Conservation (phyloP, 2,113 vertebrate species). For the Chloropsis hardwickii region DNA sequence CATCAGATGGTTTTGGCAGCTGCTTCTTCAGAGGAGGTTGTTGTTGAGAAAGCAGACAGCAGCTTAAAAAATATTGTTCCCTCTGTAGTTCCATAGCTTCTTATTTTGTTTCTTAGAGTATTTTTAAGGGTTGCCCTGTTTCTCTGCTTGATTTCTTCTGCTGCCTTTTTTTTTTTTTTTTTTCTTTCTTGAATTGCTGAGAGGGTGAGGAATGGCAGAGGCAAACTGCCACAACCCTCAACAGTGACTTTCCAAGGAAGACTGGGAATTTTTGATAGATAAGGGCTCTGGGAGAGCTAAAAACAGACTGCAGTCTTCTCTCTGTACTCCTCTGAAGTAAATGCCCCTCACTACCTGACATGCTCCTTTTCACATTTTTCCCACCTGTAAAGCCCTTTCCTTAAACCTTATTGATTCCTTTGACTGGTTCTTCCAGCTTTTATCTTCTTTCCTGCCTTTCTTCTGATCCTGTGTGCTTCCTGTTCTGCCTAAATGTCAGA, state of each 20-base stretch:
- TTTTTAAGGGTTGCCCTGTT: not conserved
- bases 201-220: not conserved
- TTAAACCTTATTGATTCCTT: not conserved
- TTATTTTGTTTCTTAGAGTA: not conserved
- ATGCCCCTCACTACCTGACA: not conserved
- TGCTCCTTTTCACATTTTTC: not conserved
- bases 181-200: not conserved
- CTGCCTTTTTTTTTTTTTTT: not conserved
- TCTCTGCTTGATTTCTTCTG: not conserved
- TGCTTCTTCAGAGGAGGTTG: not conserved
- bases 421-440: not conserved
- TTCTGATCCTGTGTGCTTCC: accelerated
- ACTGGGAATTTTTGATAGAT: not conserved
- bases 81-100: not conserved
- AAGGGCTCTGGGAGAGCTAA: not conserved
- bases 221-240: not conserved
- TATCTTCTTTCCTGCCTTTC: not conserved
- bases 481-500: not conserved
- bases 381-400: not conserved
- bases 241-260: not conserved
- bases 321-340: not conserved
- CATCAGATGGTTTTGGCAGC: not conserved
- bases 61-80: not conserved
- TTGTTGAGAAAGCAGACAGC: not conserved
- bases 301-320: not conserved